These are phyloP conservation scores for Alosa alosa DNA, from an alignment of 2,113 vertebrate species.

Conservation along the genomic window DNA sequence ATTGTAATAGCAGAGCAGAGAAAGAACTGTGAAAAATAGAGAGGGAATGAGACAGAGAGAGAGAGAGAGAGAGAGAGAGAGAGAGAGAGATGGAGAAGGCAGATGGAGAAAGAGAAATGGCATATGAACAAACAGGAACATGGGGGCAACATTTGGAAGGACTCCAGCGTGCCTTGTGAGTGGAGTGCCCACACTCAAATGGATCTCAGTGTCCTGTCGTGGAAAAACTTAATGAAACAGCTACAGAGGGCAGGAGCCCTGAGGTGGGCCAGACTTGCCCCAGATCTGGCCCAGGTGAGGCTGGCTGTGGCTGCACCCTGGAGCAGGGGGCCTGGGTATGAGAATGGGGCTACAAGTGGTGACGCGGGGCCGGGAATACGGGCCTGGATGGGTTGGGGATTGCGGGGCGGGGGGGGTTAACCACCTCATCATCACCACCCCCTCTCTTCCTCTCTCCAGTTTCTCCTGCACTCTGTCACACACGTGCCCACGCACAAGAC, in stretches of 20 bases:
- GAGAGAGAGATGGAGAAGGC: background rate
- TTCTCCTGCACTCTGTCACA: background rate
- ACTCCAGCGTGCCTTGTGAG: background rate
- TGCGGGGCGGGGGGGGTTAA: background rate
- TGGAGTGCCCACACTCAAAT: background rate
- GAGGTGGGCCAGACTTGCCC: background rate
- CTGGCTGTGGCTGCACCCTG: background rate
- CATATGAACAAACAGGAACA: background rate
- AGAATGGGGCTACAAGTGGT: background rate
- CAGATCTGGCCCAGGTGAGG: background rate
- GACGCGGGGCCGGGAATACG: background rate
- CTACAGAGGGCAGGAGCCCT: background rate
- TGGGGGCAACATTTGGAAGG: background rate
- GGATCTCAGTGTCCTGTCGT: background rate
- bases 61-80: background rate
- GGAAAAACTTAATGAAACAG: background rate
- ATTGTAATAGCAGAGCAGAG: background rate
- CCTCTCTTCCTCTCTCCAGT: background rate
- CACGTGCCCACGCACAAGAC: too few relatives aligned
- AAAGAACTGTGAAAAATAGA: background rate
- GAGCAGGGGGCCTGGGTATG: background rate
- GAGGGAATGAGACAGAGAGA: background rate
- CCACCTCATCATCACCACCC: constrained; percentile 6
- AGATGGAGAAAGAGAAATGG: background rate
- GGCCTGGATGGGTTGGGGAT: background rate